Percentiles rank a stretch among this genome's conserved stretches.
phyloP scores from a whole-genome alignment of 2,888 invertebrate genomes.

The Protonemura montana region DNA sequence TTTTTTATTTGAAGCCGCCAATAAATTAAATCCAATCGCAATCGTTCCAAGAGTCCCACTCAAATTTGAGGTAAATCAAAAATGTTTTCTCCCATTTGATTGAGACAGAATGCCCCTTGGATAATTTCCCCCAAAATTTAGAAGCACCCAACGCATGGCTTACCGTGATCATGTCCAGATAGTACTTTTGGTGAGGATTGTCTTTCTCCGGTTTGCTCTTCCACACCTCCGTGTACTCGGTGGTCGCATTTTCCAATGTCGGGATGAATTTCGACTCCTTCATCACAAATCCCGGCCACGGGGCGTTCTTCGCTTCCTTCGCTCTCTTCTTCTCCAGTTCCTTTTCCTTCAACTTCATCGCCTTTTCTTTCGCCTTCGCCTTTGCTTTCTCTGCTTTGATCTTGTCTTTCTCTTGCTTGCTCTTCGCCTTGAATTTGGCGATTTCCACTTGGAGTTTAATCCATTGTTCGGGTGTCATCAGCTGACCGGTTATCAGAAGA shows the following conservation, averaged over 20 bases:
- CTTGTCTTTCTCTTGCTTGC: slow-evolving; percentile 51
- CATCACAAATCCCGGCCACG: slow-evolving; percentile 52
- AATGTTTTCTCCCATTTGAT: no score
- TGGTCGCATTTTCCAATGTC: background rate
- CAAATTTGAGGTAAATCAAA: no score
- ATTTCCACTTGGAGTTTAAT: slow-evolving; percentile 57
- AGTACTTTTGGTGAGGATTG: slow-evolving; percentile 68
- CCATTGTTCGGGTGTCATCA: slow-evolving; percentile 68
- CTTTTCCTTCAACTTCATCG: slow-evolving; percentile 57
- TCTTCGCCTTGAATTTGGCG: slow-evolving; percentile 52
- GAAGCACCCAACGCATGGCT: background rate
- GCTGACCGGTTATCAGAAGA: slow-evolving; percentile 66
- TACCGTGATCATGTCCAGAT: slow-evolving; percentile 62
- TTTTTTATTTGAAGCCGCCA: no score
- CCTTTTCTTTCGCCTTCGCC: slow-evolving; percentile 42
- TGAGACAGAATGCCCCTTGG: no score
- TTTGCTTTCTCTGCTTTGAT: slow-evolving; percentile 45
- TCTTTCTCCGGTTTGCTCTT: slow-evolving; percentile 60
- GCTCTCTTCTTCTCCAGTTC: slow-evolving; percentile 52
- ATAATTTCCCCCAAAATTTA: no score
- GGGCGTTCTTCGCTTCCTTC: slow-evolving; percentile 57
- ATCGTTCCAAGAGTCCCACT: no score
- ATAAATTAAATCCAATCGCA: no score
- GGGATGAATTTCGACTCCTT: slow-evolving; percentile 48
- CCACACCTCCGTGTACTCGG: slow-evolving; percentile 57